Evolutionary conservation across 1,140 invertebrate genomes (phyloP), one percentile per base, ranked within the genome.

Genomic region (Pogonomyrmex californicus): DNA sequence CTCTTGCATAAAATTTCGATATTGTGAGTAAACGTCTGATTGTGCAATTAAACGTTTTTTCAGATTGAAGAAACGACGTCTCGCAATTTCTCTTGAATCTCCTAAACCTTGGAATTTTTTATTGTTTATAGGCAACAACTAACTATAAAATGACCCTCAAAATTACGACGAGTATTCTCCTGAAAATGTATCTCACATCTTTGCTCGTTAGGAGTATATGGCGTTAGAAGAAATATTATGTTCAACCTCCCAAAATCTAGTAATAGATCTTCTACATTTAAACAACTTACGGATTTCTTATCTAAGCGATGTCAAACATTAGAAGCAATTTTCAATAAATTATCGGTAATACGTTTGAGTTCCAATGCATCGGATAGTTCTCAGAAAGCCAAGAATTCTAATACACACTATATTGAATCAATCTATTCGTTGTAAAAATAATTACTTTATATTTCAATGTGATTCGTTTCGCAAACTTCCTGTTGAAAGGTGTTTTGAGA

Each of bases 121-220:
- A 33, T 49, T 17, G 7, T 23, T 41, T 12, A 14, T 14, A 7
- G 56, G 75, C 14, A 77, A 7, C 1, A n/a, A n/a, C 23, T 23
- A 0, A 77, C 58, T 44, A 49, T 33, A n/a, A 62, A 77, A 3
- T 41, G 56, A 14, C 41, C 75, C 5, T 12, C 23, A 2, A 2
- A 1, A 12, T 77, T 7, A 2, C 60, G 56, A 30, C 10, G 7
- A 6, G 10, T 7, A 4, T n/a, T 62, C 17, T 23, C 38, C 7
- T 73, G 30, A 49, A 62, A 77, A 14, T 77, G 75, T 4, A 10
- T 10, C 30, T 77, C 75, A n/a, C 75, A 77, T 12, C 2, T 2
- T 23, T 23, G n/a, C 12, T 68, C 38, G 1, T 68, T 1, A 12
- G 7, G 10, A 44, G n/a, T 77, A n/a, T 33, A 41, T 14, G 9